Conservation (phyloP, 2,113 vertebrate genomes). For the Gallinago undulata region DNA sequence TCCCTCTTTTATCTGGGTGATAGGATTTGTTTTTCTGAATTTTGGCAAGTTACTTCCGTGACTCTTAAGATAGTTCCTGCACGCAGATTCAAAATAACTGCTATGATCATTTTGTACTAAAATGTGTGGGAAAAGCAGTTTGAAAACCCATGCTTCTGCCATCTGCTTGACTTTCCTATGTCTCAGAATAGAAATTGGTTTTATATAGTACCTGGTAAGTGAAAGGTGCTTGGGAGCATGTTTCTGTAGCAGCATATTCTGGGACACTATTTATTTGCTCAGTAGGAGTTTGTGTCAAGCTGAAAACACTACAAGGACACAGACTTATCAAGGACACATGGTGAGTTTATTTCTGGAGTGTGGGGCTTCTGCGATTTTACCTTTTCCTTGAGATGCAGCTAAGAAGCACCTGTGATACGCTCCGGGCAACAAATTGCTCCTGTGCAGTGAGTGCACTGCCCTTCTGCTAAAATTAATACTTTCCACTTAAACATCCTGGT, state of each 20-base stretch:
- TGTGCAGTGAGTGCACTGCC: accelerated
- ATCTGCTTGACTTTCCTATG: background rate
- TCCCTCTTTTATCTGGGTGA: background rate
- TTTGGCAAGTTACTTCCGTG: background rate
- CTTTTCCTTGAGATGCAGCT: background rate
- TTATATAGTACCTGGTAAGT: background rate
- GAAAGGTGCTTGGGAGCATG: background rate
- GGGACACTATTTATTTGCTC: background rate
- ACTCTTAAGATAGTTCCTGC: background rate
- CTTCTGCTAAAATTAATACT: background rate
- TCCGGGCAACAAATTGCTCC: background rate
- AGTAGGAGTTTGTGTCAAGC: background rate
- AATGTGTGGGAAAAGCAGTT: background rate
- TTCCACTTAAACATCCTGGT: background rate
- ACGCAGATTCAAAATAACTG: background rate
- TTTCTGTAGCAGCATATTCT: background rate
- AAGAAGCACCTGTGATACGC: background rate
- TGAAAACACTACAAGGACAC: background rate
- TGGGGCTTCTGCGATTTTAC: background rate
- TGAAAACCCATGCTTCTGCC: background rate
- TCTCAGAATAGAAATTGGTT: constrained; percentile 1
- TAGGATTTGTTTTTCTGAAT: constrained; percentile 8
- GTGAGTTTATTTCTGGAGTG: background rate
- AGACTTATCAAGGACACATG: background rate
- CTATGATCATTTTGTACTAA: background rate